Base-by-base conservation (phyloP, 2,797 vertebrate genomes). In the Cossypha polioptera region DNA sequence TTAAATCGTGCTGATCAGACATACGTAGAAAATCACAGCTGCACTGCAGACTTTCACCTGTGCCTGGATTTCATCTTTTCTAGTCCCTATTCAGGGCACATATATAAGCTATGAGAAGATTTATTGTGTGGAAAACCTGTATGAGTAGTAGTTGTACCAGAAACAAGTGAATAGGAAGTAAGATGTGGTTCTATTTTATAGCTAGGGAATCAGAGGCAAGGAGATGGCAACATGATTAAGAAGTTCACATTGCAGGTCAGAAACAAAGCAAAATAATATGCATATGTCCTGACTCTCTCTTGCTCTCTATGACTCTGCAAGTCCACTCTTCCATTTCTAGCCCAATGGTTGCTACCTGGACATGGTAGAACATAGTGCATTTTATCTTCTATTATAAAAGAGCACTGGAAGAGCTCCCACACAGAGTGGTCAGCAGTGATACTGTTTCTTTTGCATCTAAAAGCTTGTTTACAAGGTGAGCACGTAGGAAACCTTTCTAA, bases 21-120 rank as follows among this genome's bases (percentile, higher is more conserved):
- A 68, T 78, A 89, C 58, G 78, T 79, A 82, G 81, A 92, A 93
- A 85, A 87, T 86, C 74, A 72, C 93, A 96, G 93, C 92, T 96
- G 78, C 43, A 68, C 28, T 66, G 61, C 86, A 96, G 86, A 26
- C 81, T 76, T 94, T 74, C 93, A 94, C 94, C 95, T 96, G 81
- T 74, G 92, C 75, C 77, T 91, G 51, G 84, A 77, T 91, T 92
- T 95, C n/a, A 43, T 91, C 84, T 71, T 89, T 92, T 77, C 75
- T 71, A 75, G 53, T 86, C 61, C 78, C 38, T 87, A 47, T 86
- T 72, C 31, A 36, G 45, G 65, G 58, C 72, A 91, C 20, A 58
- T 85, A 6, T 73, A 73, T 61, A 77, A 80, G 29, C 63, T 74
- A 28, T 55, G 58, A 62, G 50, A 75, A 91, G 88, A 89, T 89